Evolutionary conservation across 23 tunicate genomes (phyloP), one percentile per base, ranked within the genome.

Genomic region (Aplidium turbinatum): DNA sequence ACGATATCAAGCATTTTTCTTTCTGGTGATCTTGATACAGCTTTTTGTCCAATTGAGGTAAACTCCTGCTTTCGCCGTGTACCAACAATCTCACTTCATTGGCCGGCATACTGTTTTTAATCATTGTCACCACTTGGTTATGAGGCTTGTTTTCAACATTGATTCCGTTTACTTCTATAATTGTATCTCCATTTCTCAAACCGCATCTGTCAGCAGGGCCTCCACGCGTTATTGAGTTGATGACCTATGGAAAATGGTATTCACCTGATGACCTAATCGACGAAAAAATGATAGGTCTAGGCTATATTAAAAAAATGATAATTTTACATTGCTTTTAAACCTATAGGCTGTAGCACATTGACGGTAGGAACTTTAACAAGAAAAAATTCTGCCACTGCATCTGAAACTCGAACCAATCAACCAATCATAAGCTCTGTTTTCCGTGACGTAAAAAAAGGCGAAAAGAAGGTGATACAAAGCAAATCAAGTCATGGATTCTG

Each of bases 151-250:
- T 70, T 30, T 32, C 54, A 27, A 91, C 81, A 56, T 79, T 84
- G 1, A 45, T 45, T 47, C 86, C 90, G 40, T 91, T 84, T 4
- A 91, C 85, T 75, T 91, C 91, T 22, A 91, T 73, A 27, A 91
- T 42, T 36, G 81, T 66, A 67, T 91, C 97, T 2, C 96, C 96
- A 19, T 70, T 48, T 48, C 31, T 70, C 16, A 70, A 47, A 18
- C 76, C 76, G 23, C 76, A 46, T 3, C 76, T 57, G 11, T 70
- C 76, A 21, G 76, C 76, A 3, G 76, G 76, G 31, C 76, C 76
- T 47, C 76, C 76, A 46, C 58, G 76, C 6, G 36, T 23, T 16
- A 70, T 18, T 4, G 31, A 39, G 2, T 39, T 70, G 20, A 70
- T 70, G 7, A 70, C 76, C 76, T 70, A 5, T n/a, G n/a, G n/a